Evolutionary conservation across 2,888 invertebrate genomes (phyloP), one percentile per base, ranked within the genome.

Genomic region (Thymelicus acteon): DNA sequence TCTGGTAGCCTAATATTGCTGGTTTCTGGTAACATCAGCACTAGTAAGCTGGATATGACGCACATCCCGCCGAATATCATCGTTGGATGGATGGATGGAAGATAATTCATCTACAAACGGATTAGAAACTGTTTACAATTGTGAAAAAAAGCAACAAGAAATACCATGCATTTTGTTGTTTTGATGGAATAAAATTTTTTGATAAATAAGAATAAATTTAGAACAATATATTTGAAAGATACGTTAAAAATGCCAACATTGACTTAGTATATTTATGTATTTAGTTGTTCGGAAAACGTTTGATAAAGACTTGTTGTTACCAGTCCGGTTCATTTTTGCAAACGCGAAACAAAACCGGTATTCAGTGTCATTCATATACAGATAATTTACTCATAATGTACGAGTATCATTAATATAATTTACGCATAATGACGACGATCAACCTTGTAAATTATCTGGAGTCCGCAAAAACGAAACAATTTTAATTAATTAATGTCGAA

Each of bases 21-120:
- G 0, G 97, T 97, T 84, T 97, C 97, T 0, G 97, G 97, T 71
- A 96, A 95, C 77, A 95, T 86, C 24, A 96, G 83, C 0, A 96
- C 95, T 70, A 96, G 82, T n/a, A 94, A 72, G 15, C 95, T 95
- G 58, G 96, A 95, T 62, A 95, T 82, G 4, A 95, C 79, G 62
- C 95, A 95, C 94, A 96, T 95, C 1, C 83, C 87, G 0, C 96
- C 95, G 79, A 96, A 96, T 65, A 96, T 91, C 48, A 96, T 90
- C 4, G 96, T 92, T 1, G 96, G 96, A 54, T 54, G 54, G 83
- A 96, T 88, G 2, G 94, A 93, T 64, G 81, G 85, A 83, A 92
- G 92, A 79, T 92, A 92, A 1, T 74, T 58, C 0, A 89, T 83
- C 93, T 93, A 87, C 13, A 86, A 89, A 60, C 40, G 0, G 6